Percentiles rank a stretch among this genome's conserved stretches.
phyloP scores from a whole-genome alignment of 2,888 invertebrate genomes.

The Cryptus viduatorius region DNA sequence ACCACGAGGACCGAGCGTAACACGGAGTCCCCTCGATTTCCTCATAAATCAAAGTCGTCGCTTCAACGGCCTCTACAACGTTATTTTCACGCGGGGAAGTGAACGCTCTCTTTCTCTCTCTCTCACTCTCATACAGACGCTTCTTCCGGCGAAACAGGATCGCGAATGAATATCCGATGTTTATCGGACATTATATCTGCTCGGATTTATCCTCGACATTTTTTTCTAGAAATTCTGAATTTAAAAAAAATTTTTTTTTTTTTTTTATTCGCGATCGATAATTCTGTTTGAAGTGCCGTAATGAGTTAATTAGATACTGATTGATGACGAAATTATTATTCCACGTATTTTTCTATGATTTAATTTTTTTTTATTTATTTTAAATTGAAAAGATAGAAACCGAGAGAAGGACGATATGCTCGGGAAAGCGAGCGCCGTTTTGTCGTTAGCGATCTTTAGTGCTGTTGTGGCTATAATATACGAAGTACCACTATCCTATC shows the following conservation, averaged over 20 bases:
- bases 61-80: slow-evolving; percentile 60
- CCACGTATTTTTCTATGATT: background rate
- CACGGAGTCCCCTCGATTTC: slow-evolving; percentile 76
- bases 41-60: slow-evolving; percentile 77
- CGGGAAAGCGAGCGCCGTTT: background rate
- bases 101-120: background rate
- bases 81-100: slow-evolving; percentile 40
- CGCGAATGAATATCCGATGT: slow-evolving; percentile 8
- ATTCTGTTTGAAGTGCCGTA: slow-evolving; percentile 19
- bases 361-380: background rate
- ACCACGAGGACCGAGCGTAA: slow-evolving; percentile 69
- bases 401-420: background rate
- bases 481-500: slow-evolving; percentile 24
- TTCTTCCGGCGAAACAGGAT: slow-evolving; percentile 55
- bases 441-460: slow-evolving; percentile 35
- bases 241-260: too few relatives aligned
- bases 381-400: too few relatives aligned
- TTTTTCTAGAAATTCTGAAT: background rate
- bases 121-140: background rate
- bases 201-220: background rate
- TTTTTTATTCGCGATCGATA: background rate
- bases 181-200: slow-evolving; percentile 3
- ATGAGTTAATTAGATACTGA: slow-evolving; percentile 56
- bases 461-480: slow-evolving; percentile 11
- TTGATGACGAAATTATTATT: slow-evolving; percentile 33